A percentile compares a stretch with the other conserved stretches of the same genome.
phyloP scores from a whole-genome alignment of 2,797 vertebrate species.

The Etheostoma perlongum region DNA sequence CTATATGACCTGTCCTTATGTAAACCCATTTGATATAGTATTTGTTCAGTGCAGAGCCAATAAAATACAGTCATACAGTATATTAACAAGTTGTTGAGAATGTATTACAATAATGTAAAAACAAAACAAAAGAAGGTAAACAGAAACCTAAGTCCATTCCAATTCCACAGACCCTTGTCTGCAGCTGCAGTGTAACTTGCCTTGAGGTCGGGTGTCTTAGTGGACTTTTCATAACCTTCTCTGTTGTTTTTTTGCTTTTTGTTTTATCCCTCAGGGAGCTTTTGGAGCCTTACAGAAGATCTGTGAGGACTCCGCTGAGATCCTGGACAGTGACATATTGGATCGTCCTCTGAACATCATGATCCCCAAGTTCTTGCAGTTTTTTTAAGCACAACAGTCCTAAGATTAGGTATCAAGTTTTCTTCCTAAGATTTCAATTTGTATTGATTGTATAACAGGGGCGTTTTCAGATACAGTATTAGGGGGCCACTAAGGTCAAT shows the following conservation, averaged over 20 bases:
- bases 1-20: neutral
- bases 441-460: neutral
- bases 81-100: neutral
- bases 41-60: neutral
- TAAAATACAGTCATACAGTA: neutral
- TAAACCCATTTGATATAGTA: neutral
- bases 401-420: constrained; percentile 90
- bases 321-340: constrained; percentile 96
- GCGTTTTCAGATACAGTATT: too few relatives aligned
- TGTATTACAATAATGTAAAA: neutral
- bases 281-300: constrained; percentile 99
- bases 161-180: neutral
- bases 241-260: neutral
- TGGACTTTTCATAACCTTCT: neutral
- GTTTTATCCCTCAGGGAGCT: constrained; percentile 85
- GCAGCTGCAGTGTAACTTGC: neutral
- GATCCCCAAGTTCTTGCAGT: constrained; percentile 98
- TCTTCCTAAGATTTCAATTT: neutral
- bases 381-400: constrained; percentile 97
- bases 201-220: neutral
- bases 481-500: too few relatives aligned
- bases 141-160: neutral
- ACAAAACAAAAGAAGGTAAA: constrained; percentile 3
- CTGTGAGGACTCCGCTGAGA: constrained; percentile 98
- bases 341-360: constrained; percentile 97